Evolutionary conservation across 2,113 vertebrate species (phyloP).

Genomic region (Lepus timidus): DNA sequence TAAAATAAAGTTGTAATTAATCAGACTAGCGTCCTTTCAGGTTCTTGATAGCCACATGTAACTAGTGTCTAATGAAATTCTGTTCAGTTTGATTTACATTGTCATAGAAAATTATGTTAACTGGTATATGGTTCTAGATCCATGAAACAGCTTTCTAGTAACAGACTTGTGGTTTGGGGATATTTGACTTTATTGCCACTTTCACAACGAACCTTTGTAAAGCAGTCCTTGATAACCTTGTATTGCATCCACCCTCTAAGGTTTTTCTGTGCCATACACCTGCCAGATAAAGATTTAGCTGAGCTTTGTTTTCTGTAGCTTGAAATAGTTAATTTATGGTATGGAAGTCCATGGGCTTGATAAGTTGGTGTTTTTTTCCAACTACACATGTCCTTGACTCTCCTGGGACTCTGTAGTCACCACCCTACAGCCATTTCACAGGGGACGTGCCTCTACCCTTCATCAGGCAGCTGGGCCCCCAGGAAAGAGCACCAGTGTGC

Average conservation of each 20-base stretch:
- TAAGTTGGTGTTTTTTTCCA: conserved; percentile 40
- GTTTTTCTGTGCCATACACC: neutral
- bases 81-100: neutral
- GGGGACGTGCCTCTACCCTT: neutral
- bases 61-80: neutral
- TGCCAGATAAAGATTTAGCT: neutral
- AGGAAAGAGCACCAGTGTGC: neutral
- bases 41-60: neutral
- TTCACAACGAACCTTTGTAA: conserved; percentile 44
- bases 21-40: conserved; percentile 50
- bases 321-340: neutral
- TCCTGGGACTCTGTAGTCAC: neutral
- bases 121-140: neutral
- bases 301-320: conserved; percentile 1
- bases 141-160: neutral
- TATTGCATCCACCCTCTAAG: neutral
- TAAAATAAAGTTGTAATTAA: neutral
- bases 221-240: conserved; percentile 33
- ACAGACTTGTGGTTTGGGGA: neutral
- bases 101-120: conserved; percentile 13
- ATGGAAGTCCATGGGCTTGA: neutral
- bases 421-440: neutral
- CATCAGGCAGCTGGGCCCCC: neutral
- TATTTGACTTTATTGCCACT: conserved; percentile 44
- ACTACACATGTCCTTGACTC: neutral